A percentile compares a stretch with the other conserved stretches of the same genome.
Conservation (phyloP, 2,113 vertebrate species). For the Odontesthes bonariensis region DNA sequence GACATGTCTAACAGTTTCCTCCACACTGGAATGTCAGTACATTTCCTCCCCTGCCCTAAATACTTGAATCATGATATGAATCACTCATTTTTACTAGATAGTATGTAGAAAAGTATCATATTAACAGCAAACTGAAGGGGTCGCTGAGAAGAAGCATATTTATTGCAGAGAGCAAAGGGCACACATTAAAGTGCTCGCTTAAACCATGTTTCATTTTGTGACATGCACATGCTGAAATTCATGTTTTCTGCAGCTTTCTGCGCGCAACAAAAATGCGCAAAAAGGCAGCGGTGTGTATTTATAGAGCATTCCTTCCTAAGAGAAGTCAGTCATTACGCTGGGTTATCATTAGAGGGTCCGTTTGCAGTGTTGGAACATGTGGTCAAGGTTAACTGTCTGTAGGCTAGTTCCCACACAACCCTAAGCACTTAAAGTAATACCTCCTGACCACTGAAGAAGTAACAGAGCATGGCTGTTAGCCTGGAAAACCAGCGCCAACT, state of each 20-base stretch:
- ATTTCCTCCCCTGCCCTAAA: slow-evolving; percentile 61
- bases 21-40: slow-evolving; percentile 56
- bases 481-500: no score
- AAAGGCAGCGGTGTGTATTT: slow-evolving; percentile 38
- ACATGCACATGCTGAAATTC: neutral
- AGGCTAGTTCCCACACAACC: slow-evolving; percentile 78
- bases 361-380: slow-evolving; percentile 74
- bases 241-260: slow-evolving; percentile 11
- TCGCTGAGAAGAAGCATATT: neutral
- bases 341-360: slow-evolving; percentile 76
- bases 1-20: slow-evolving; percentile 78
- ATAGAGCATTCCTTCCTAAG: slow-evolving; percentile 72
- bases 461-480: slow-evolving; percentile 15
- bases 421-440: slow-evolving; percentile 46
- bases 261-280: slow-evolving; percentile 19
- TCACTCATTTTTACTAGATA: slow-evolving; percentile 53
- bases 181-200: neutral
- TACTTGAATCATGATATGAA: slow-evolving; percentile 58
- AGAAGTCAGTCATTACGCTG: slow-evolving; percentile 76
- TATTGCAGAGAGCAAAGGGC: neutral
- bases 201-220: neutral
- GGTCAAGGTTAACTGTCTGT: slow-evolving; percentile 81
- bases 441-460: slow-evolving; percentile 37
- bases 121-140: neutral
- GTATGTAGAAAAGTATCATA: slow-evolving; percentile 17